Base-by-base conservation (phyloP, 2,888 invertebrate species). In the Corythucha ciliata region DNA sequence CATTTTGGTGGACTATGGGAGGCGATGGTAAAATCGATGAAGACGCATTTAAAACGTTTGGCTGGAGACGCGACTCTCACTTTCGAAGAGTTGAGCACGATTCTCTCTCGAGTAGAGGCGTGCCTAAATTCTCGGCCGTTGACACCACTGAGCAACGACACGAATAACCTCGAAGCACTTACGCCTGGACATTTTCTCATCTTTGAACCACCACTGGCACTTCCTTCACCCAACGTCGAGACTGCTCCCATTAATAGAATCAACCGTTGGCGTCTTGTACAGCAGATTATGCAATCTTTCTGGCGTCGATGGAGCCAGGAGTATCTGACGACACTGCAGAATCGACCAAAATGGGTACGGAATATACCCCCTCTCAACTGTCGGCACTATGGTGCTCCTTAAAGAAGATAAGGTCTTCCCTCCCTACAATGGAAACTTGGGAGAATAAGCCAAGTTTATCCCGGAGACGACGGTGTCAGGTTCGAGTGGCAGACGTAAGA, bases 11-110 rank as follows among this genome's bases (percentile, higher is more conserved):
- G 29, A 2, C 20, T 44, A 2, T 44, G 44, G 41, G 41, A 47
- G 25, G 21, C 34, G 10, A 20, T 10, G 3, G 25, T 47, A 4
- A 34, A 24, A 16, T 55, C 53, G 3, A 22, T 34, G 4, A 55
- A 55, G n/a, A 10, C 8, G 2, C 36, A 39, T 14, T 26, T 50
- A 2, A 8, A 27, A 16, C 27, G 24, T 14, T 16, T 27, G 10
- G 14, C 53, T 7, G 40, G 25, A 4, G 21, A 21, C 12, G 21
- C 37, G 3, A 26, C 27, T 6, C 16, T 55, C 4, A 39, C 41
- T 0, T 55, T 26, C 21, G 55, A 55, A 14, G 55, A 55, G 29
- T 44, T 55, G 3, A 7, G 14, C 3, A 56, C 56, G 2, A 4
- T 56, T 4, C 18, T 42, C 10, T n/a, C 20, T 16, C 20, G 32